Conservation (phyloP, 2,888 invertebrate species). For the Pollenia griseotomentosa region DNA sequence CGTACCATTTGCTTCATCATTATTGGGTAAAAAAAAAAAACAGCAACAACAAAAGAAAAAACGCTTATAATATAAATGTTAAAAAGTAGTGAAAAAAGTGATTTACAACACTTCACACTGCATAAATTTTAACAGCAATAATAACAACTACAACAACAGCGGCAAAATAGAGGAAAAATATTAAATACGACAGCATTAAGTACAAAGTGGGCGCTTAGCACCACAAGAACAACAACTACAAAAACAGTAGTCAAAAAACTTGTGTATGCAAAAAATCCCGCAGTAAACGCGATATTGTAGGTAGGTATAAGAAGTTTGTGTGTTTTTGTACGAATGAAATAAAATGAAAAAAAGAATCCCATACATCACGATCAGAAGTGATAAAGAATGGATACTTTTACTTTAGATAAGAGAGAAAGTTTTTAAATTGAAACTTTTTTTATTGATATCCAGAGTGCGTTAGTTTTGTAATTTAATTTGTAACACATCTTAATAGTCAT, state of each 20-base stretch:
- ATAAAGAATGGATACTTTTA: constrained; percentile 17
- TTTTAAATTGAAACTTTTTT: background rate
- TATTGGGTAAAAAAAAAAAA: constrained; percentile 40
- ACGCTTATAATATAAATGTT: constrained; percentile 65
- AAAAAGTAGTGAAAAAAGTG: constrained; percentile 72
- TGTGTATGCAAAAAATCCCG: constrained; percentile 29
- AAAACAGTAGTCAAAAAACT: constrained; percentile 42
- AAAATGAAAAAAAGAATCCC: background rate
- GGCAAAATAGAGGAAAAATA: constrained; percentile 41
- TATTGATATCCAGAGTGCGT: too few species aligned
- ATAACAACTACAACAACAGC: constrained; percentile 14
- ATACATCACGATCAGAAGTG: constrained; percentile 7
- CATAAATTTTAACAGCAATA: constrained; percentile 64
- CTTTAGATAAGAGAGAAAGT: background rate
- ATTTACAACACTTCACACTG: constrained; percentile 75
- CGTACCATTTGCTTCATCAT: constrained; percentile 63
- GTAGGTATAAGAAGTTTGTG: constrained; percentile 6
- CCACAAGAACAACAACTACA: constrained; percentile 43
- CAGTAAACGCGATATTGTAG: constrained; percentile 14
- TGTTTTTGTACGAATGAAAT: background rate
- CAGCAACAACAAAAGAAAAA: background rate
- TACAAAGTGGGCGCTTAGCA: constrained; percentile 70
- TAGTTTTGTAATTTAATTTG: too few species aligned
- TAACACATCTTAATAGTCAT: too few species aligned
- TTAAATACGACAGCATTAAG: constrained; percentile 66